Evolutionary conservation across 2,888 invertebrate species (phyloP).

Genomic region (Amorpha juglandis): DNA sequence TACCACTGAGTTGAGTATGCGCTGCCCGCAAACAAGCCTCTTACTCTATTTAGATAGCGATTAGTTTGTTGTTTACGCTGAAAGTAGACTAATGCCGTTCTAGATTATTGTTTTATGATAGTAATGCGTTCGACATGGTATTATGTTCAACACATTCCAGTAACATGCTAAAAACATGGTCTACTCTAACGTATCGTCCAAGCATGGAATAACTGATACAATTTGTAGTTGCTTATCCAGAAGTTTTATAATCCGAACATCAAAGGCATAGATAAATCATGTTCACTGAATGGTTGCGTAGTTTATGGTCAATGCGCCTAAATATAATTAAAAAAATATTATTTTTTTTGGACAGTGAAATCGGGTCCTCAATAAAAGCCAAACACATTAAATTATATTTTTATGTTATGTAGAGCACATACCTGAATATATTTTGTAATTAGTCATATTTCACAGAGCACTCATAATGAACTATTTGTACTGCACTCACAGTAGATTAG

Average conservation of each 20-base stretch:
- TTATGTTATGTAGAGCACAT: background rate
- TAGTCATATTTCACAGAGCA: conserved; percentile 25
- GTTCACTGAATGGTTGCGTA: background rate
- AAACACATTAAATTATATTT: background rate
- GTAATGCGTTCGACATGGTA: background rate
- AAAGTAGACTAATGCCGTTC: conserved; percentile 60
- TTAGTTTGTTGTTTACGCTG: conserved; percentile 50
- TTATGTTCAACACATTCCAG: conserved; percentile 15
- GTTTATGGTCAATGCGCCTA: background rate
- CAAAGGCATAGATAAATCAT: background rate
- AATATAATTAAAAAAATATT: background rate
- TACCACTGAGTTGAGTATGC: conserved; percentile 52
- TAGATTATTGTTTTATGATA: conserved; percentile 41
- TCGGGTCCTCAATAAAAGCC: background rate
- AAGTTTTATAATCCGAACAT: background rate
- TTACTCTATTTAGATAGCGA: conserved; percentile 57
- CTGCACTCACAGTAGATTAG: conserved; percentile 70
- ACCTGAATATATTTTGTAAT: conserved; percentile 1
- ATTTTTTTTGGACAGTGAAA: conserved; percentile 7
- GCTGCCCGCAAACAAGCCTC: conserved; percentile 66
- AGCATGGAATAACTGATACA: background rate
- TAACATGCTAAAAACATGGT: background rate
- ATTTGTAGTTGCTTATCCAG: conserved; percentile 6
- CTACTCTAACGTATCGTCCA: background rate
- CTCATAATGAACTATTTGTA: conserved; percentile 52